These are phyloP conservation scores for Apocheima hispidaria DNA, from an alignment of 2,888 invertebrate genomes.

Conservation along the genomic window DNA sequence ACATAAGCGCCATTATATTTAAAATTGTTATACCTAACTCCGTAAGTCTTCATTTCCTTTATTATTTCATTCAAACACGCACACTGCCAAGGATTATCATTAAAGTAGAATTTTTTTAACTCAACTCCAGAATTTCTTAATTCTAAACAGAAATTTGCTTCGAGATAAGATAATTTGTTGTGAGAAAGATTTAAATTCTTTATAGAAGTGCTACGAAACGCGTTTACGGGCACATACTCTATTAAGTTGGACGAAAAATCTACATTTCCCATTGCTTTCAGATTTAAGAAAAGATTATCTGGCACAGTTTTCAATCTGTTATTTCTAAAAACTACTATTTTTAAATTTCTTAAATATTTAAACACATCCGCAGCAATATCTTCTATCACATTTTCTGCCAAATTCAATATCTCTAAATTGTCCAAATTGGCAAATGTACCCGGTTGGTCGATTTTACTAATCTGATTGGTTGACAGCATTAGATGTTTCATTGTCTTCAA, in stretches of 20 bases:
- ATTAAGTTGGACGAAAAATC: constrained; percentile 70
- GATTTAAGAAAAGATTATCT: constrained; percentile 61
- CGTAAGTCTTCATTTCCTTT: constrained; percentile 64
- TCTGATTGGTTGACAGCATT: constrained; percentile 64
- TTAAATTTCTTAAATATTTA: constrained; percentile 61
- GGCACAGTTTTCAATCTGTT: constrained; percentile 65
- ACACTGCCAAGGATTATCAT: constrained; percentile 80
- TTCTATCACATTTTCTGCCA: constrained; percentile 65
- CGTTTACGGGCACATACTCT: constrained; percentile 62
- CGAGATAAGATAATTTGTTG: constrained; percentile 70
- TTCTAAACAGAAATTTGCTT: constrained; percentile 71
- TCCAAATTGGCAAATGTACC: constrained; percentile 57
- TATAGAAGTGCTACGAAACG: constrained; percentile 63
- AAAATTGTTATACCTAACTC: constrained; percentile 61
- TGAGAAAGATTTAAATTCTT: constrained; percentile 68
- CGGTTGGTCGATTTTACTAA: constrained; percentile 53
- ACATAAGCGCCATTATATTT: constrained; percentile 64
- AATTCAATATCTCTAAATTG: constrained; percentile 63
- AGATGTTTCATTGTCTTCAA: constrained; percentile 65
- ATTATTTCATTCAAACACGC: constrained; percentile 67
- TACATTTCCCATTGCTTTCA: constrained; percentile 59
- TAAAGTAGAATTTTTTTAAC: constrained; percentile 68
- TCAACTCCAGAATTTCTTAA: constrained; percentile 65
- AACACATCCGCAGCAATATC: constrained; percentile 62
- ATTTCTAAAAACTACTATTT: constrained; percentile 59